These are phyloP conservation scores for Parauchenoglanis punctatus DNA, from an alignment of 2,797 vertebrate genomes.

Conservation along the genomic window DNA sequence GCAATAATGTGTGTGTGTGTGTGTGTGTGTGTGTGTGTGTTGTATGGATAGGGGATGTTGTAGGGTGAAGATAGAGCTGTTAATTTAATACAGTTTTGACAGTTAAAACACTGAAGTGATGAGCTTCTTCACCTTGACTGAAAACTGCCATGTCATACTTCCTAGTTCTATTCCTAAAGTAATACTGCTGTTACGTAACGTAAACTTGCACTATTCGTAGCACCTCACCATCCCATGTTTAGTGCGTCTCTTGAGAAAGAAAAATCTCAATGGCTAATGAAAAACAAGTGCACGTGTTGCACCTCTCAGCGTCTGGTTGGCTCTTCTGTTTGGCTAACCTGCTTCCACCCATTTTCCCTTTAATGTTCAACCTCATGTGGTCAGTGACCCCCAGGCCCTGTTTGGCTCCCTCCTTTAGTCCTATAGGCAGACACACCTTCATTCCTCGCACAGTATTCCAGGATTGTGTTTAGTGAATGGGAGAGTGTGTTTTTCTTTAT, in stretches of 20 bases:
- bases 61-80: neutral
- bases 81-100: neutral
- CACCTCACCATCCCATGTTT: neutral
- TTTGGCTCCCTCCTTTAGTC: neutral
- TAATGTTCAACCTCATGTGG: conserved; percentile 42
- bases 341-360: conserved; percentile 37
- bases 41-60: neutral
- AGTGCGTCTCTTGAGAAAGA: neutral
- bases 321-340: conserved; percentile 44
- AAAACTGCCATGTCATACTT: neutral
- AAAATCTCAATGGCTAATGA: neutral
- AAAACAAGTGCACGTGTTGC: conserved; percentile 16
- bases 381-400: conserved; percentile 12
- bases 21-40: neutral
- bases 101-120: neutral
- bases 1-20: neutral
- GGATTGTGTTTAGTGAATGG: neutral
- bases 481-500: neutral
- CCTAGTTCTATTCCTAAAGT: neutral
- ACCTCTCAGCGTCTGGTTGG: conserved; percentile 34
- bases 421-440: conserved; percentile 26
- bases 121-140: neutral
- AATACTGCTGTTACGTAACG: neutral
- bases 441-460: conserved; percentile 9
- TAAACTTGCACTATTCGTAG: no score